A percentile compares a stretch with the other conserved stretches of the same genome.
These are phyloP conservation scores for Ophion costatus DNA, from an alignment of 2,888 invertebrate species.

Conservation along the genomic window DNA sequence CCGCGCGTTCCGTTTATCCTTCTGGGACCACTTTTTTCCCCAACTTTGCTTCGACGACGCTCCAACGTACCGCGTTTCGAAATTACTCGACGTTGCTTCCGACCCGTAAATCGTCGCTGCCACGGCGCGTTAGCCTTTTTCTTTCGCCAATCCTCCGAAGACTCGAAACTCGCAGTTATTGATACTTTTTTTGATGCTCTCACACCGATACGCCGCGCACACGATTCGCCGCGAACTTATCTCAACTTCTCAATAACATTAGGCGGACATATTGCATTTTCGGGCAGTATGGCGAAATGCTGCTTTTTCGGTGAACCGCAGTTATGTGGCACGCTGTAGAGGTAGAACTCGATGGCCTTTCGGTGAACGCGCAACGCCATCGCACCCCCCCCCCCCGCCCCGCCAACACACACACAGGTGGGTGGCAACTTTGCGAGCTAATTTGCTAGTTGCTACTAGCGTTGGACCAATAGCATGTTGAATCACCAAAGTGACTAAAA, in stretches of 20 bases:
- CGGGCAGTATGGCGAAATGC: slow-evolving; percentile 50
- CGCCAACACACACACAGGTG: too few relatives aligned
- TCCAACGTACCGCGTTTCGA: slow-evolving; percentile 32
- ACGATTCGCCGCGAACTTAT: slow-evolving; percentile 51
- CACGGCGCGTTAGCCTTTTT: neutral
- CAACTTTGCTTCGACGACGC: slow-evolving; percentile 38
- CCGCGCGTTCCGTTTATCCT: slow-evolving; percentile 28
- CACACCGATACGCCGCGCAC: slow-evolving; percentile 22
- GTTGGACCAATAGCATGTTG: neutral
- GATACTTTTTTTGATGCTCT: slow-evolving; percentile 4
- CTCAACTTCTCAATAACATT: slow-evolving; percentile 75
- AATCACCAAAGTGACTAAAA: neutral
- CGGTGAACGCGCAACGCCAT: neutral
- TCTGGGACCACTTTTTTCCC: slow-evolving; percentile 44
- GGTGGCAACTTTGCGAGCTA: too few relatives aligned
- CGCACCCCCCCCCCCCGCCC: too few relatives aligned
- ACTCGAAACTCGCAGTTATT: slow-evolving; percentile 1
- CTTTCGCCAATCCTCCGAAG: neutral
- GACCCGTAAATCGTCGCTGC: slow-evolving; percentile 41
- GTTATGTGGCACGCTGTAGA: slow-evolving; percentile 69
- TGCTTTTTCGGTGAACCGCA: slow-evolving; percentile 56
- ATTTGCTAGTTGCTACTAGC: neutral
- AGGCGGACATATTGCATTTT: slow-evolving; percentile 73
- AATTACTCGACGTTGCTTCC: slow-evolving; percentile 17
- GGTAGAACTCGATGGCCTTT: neutral